Percentiles rank a stretch among this genome's conserved stretches.
Evolutionary conservation across 2,888 invertebrate species (phyloP).

Genomic region (Aporophyla lueneburgensis): DNA sequence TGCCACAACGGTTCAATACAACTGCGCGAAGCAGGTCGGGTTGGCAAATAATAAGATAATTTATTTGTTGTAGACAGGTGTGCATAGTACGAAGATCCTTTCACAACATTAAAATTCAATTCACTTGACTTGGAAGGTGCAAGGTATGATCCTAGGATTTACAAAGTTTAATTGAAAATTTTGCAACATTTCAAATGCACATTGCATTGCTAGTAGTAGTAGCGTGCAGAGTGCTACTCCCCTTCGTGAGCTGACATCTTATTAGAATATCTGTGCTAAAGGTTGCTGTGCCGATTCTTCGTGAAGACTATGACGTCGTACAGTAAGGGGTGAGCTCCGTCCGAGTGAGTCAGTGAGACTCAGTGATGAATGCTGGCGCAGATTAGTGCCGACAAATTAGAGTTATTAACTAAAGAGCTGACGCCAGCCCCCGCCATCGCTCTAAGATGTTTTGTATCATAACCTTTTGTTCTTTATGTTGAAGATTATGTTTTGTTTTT

Average conservation of each 20-base stretch:
- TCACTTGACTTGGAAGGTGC: too few species aligned
- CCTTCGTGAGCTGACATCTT: background rate
- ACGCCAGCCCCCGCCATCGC: background rate
- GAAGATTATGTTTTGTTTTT: background rate
- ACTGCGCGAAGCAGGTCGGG: too few species aligned
- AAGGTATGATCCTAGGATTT: background rate
- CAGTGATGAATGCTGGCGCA: conserved; percentile 41
- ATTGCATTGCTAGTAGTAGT: background rate
- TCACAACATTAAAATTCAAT: background rate
- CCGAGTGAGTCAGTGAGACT: conserved; percentile 13
- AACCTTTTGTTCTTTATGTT: conserved; percentile 11
- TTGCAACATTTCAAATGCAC: too few species aligned
- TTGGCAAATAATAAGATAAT: too few species aligned
- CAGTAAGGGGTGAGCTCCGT: too few species aligned
- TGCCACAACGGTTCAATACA: background rate
- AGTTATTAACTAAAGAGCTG: conserved; percentile 45
- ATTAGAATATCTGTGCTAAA: background rate
- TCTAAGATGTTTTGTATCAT: background rate
- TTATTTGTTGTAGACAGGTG: too few species aligned
- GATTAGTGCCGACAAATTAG: conserved; percentile 52
- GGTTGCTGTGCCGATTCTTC: background rate
- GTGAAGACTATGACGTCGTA: background rate
- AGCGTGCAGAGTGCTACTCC: background rate
- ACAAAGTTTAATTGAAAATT: background rate
- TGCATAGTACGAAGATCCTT: background rate